Evolutionary conservation across 2,797 vertebrate genomes (phyloP), one percentile per base, ranked within the genome.

Genomic region (Hydrocynus forskahlii): DNA sequence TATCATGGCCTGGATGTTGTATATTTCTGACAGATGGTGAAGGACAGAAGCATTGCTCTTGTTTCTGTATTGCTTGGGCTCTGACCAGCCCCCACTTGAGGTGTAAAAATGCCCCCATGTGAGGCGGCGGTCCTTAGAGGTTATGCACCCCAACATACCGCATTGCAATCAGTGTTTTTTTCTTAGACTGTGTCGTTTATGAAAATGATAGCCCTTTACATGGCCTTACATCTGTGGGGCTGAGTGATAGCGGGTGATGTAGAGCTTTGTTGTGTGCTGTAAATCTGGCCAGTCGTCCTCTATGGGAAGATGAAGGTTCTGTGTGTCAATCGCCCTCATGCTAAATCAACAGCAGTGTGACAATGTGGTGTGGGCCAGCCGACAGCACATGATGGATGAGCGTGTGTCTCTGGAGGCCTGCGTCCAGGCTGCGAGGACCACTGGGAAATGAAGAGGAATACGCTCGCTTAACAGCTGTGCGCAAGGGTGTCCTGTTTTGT

Each of bases 321-420:
- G 80, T 72, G 17, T 82, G 82, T 84, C 84, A 79, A 80, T 64
- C 66, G 55, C 63, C 67, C 50, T 79, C 23, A 52, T 73, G 72
- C 83, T 87, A 84, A 87, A 87, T 85, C 84, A 80, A 76, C 84
- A 71, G 74, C 79, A 69, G 70, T 25, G 66, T 77, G 82, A 84
- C 70, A 71, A 38, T 71, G 62, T 60, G 54, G 82, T 77, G 67
- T 35, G 66, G 57, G 55, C 48, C 19, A n/a, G 62, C 75, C 81
- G 84, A 87, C 86, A 86, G 84, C 78, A 35, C 67, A 50, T 84
- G 86, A 86, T 87, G 76, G 83, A 87, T 84, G 86, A 86, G 62
- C 29, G 45, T 79, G 79, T 86, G 86, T 87, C 84, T 85, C 84
- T 76, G 69, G 84, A 80, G 86, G 70, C 80, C 74, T 63, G 80